Conservation (phyloP, 2,113 vertebrate species). For the Deroptyus accipitrinus region DNA sequence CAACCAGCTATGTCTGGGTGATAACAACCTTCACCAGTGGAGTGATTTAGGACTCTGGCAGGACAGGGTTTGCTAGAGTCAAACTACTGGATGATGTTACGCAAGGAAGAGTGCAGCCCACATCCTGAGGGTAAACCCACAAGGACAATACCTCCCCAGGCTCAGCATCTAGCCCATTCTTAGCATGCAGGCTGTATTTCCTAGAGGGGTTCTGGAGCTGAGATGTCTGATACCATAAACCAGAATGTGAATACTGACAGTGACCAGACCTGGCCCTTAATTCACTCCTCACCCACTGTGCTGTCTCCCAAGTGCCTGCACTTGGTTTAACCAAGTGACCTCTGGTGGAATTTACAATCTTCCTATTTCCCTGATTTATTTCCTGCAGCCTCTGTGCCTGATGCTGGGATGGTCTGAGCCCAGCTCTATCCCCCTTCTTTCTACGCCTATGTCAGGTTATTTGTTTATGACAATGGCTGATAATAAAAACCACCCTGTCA, state of each 20-base stretch:
- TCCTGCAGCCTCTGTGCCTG: background rate
- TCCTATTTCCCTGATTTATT: conserved; percentile 24
- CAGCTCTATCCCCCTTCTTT: background rate
- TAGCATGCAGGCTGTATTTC: background rate
- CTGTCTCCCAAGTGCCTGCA: background rate
- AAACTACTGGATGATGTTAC: background rate
- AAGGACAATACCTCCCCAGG: background rate
- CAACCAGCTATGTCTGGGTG: background rate
- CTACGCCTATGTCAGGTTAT: background rate
- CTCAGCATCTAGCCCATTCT: background rate
- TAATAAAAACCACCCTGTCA: conserved; percentile 6
- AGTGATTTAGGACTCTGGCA: background rate
- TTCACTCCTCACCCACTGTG: background rate
- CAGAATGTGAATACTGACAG: background rate
- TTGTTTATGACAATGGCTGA: conserved; percentile 48
- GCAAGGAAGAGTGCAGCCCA: background rate
- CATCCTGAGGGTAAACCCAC: background rate
- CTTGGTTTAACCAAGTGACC: conserved; percentile 46
- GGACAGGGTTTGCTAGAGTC: background rate
- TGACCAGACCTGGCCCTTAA: background rate
- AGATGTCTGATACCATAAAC: background rate
- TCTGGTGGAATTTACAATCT: conserved; percentile 12
- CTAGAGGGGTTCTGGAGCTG: background rate
- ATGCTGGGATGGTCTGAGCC: background rate
- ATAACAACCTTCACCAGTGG: background rate